phyloP scores from a whole-genome alignment of 2,797 vertebrate genomes.

The Sebastes diaconus region DNA sequence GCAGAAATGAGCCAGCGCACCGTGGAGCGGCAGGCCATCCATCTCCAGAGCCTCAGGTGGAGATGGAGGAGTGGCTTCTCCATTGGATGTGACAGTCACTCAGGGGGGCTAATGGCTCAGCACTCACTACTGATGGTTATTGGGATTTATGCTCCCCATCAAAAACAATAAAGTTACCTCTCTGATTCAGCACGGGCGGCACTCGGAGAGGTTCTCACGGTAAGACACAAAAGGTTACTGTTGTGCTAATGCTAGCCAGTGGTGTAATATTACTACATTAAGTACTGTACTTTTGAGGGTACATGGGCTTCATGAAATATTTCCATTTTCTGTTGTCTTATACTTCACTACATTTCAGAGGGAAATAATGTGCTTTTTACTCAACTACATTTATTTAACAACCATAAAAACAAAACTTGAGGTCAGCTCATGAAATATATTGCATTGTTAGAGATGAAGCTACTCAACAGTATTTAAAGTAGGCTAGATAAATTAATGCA shows the following conservation, averaged over 20 bases:
- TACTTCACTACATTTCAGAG: not conserved
- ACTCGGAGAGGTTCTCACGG: not conserved
- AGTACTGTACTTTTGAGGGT: not conserved
- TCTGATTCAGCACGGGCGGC: not conserved
- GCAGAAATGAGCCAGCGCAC: conserved; percentile 63
- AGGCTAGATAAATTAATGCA: not conserved
- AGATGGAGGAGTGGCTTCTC: conserved; percentile 57
- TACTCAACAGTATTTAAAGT: not conserved
- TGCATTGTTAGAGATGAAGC: not conserved
- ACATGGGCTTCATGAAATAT: not conserved
- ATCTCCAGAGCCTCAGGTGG: conserved; percentile 68
- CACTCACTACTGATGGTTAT: conserved; percentile 56
- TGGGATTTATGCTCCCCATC: conserved; percentile 67
- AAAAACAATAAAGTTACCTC: conserved; percentile 64
- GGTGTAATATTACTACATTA: not conserved
- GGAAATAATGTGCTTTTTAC: not conserved
- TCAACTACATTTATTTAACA: not conserved
- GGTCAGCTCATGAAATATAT: not conserved
- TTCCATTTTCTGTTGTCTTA: not conserved
- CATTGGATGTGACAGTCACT: conserved; percentile 70
- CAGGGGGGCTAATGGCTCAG: conserved; percentile 51
- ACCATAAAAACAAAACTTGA: not conserved
- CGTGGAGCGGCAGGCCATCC: conserved; percentile 63
- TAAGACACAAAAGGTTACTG: not conserved
- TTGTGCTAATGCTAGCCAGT: not conserved